These are phyloP conservation scores for Hydraecia micacea DNA, from an alignment of 2,888 invertebrate species.

Conservation along the genomic window DNA sequence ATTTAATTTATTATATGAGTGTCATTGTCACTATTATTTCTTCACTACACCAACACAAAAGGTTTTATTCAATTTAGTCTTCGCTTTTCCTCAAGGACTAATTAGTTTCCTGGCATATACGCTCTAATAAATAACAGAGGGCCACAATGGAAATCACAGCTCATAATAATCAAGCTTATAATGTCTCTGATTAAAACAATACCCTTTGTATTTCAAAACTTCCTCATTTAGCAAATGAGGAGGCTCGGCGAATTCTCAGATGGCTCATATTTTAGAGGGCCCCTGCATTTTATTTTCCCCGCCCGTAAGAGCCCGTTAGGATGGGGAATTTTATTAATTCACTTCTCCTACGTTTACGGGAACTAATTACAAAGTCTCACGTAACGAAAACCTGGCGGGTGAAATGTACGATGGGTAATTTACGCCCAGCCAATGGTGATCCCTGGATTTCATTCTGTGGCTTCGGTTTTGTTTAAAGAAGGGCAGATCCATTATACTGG, in stretches of 20 bases:
- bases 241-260: constrained; percentile 51
- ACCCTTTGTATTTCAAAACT: constrained; percentile 55
- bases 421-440: constrained; percentile 51
- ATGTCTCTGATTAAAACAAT: constrained; percentile 54
- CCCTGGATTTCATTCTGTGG: constrained; percentile 10
- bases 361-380: constrained; percentile 72
- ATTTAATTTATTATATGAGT: too few species aligned
- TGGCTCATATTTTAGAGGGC: constrained; percentile 56
- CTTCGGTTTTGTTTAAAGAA: not conserved
- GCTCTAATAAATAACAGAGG: constrained; percentile 16
- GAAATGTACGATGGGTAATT: constrained; percentile 57
- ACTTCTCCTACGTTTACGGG: constrained; percentile 62
- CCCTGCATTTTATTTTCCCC: constrained; percentile 61
- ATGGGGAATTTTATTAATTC: constrained; percentile 69
- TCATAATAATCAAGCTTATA: constrained; percentile 30
- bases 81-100: not conserved
- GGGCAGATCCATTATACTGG: constrained; percentile 29
- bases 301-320: constrained; percentile 43
- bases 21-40: not conserved
- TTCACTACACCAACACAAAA: not conserved
- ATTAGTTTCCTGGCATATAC: not conserved
- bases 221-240: constrained; percentile 50
- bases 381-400: constrained; percentile 62
- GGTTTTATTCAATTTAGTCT: not conserved
- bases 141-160: constrained; percentile 30